Base-by-base conservation (phyloP, 2,113 vertebrate species). In the Copsychus sechellarum region DNA sequence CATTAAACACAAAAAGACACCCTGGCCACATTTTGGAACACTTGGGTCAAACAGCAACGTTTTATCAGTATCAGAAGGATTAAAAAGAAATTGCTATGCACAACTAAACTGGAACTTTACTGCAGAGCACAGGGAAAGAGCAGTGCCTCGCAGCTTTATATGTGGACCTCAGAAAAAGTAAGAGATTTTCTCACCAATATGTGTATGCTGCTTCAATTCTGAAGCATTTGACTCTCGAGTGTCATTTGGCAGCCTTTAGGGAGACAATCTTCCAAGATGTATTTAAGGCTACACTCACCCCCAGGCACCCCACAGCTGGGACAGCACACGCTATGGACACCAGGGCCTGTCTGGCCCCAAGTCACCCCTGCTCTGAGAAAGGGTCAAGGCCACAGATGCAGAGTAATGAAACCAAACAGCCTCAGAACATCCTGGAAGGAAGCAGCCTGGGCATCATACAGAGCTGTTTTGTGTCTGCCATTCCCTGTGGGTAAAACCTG, bases 301-400 rank as follows among this genome's bases (percentile, higher is more conserved):
- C n/a, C 81, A 87, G 62, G 61, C 81, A 72, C 26, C 38, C 45
- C 24, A 33, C 19, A 73, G 77, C 26, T n/a, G 77, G 72, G 45
- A n/a, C 2, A 45, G 62, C 24, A 56, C 16, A 13, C 0, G 1
- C 51, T 12, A 9, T 2, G 29, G 42, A 73, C 67, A 20, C 42
- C 9, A 74, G 47, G 60, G 79, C 48, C 36, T 19, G 22, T 3
- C 17, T 16, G 9, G 58, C 31, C 67, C 20, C 6, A 1, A 25
- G 58, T 11, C 6, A 2, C 16, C 57, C 53, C 38, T 14, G 2
- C 36, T 53, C 69, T 53, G 18, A 33, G 33, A 81, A 78, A 78
- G 61, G 62, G 79, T 51, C 67, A 86, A 73, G 51, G 65, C 80
- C 33, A 20, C 36, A 85, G 61, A 72, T 25, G 66, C 62, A 43